Percentiles rank a stretch among this genome's conserved stretches.
Evolutionary conservation across 2,797 vertebrate species (phyloP).

Genomic region (Halcyon leucocephala): DNA sequence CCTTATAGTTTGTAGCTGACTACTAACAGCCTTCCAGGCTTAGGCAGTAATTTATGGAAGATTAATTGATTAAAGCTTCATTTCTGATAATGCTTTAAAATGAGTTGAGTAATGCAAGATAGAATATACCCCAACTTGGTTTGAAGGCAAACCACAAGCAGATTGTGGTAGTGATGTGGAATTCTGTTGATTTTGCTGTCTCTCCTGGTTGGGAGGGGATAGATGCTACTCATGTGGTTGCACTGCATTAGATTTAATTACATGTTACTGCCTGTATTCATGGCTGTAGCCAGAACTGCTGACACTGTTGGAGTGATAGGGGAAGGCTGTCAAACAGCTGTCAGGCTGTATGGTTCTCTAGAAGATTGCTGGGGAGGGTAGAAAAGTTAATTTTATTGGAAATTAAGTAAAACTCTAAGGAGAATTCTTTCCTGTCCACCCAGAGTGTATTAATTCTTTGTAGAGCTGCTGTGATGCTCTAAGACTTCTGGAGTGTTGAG

Average conservation of each 20-base stretch:
- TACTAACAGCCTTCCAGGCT: conserved; percentile 17
- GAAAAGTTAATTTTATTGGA: background rate
- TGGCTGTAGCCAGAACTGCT: conserved; percentile 21
- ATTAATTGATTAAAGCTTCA: conserved; percentile 49
- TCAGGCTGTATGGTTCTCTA: background rate
- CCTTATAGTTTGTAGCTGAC: conserved; percentile 9
- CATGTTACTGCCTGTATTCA: conserved; percentile 9
- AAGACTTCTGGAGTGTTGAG: background rate
- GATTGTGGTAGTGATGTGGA: conserved; percentile 39
- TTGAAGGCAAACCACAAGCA: conserved; percentile 47
- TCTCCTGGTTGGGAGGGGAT: conserved; percentile 3
- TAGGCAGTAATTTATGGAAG: conserved; percentile 32
- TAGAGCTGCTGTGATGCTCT: background rate
- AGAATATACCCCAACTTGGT: background rate
- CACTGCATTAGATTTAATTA: conserved; percentile 6
- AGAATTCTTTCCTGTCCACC: background rate
- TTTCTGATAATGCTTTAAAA: conserved; percentile 44
- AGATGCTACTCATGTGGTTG: background rate
- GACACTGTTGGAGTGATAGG: background rate
- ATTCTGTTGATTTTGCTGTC: conserved; percentile 51
- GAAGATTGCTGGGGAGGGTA: background rate
- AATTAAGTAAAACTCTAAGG: background rate
- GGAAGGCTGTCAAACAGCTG: background rate
- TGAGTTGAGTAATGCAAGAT: conserved; percentile 32
- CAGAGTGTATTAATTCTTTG: background rate